Percentiles rank a stretch among this genome's conserved stretches.
Evolutionary conservation across 2,888 invertebrate genomes (phyloP).

Genomic region (Clostera curtula): DNA sequence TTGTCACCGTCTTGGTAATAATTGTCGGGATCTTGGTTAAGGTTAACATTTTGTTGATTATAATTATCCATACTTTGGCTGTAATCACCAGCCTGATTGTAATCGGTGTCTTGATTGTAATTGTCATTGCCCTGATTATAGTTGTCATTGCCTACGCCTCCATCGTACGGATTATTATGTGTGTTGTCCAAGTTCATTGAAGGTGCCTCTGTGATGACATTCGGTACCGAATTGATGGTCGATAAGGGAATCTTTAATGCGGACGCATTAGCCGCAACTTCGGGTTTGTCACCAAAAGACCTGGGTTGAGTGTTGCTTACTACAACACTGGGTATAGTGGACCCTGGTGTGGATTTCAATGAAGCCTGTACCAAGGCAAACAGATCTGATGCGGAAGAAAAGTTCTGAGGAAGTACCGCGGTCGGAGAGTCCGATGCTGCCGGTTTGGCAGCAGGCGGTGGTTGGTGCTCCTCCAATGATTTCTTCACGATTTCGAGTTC

Average conservation of each 20-base stretch:
- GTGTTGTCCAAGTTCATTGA: too few species aligned
- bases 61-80: slow-evolving; percentile 1
- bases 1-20: slow-evolving; percentile 7
- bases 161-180: neutral
- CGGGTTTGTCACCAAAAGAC: slow-evolving; percentile 53
- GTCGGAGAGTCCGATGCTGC: slow-evolving; percentile 6
- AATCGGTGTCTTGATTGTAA: slow-evolving; percentile 3
- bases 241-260: too few species aligned
- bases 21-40: slow-evolving; percentile 2
- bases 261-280: too few species aligned
- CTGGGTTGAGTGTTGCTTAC: slow-evolving; percentile 42
- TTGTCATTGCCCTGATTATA: neutral
- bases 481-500: slow-evolving; percentile 74
- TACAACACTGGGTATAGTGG: slow-evolving; percentile 31
- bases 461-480: slow-evolving; percentile 44
- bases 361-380: slow-evolving; percentile 59
- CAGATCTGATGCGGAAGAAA: slow-evolving; percentile 51
- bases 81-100: slow-evolving; percentile 3
- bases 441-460: slow-evolving; percentile 10
- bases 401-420: slow-evolving; percentile 26
- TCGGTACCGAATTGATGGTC: too few species aligned
- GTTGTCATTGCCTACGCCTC: neutral
- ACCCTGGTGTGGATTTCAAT: slow-evolving; percentile 34
- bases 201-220: too few species aligned
- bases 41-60: neutral